These are phyloP conservation scores for Gymnocypris eckloni DNA, from an alignment of 2,797 vertebrate species.

Conservation along the genomic window DNA sequence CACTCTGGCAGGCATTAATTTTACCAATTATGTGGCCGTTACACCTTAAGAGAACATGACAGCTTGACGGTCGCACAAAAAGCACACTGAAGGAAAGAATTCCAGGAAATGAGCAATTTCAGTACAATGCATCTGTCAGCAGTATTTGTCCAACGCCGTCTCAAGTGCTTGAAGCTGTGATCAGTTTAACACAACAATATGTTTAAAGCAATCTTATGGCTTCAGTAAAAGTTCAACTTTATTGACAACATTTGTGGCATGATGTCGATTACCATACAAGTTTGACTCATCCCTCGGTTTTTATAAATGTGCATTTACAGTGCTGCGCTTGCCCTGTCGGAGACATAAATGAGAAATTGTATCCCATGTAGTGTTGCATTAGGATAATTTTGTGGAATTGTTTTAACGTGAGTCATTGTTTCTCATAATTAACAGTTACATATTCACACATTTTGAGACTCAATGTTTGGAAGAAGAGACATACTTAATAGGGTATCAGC, in stretches of 20 bases:
- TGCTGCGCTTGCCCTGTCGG: not conserved
- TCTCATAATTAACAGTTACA: not conserved
- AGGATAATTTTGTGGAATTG: not conserved
- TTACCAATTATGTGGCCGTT: constrained; percentile 22
- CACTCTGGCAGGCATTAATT: not conserved
- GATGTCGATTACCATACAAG: not conserved
- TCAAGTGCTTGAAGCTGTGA: constrained; percentile 8
- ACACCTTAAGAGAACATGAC: constrained; percentile 37
- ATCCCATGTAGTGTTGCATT: not conserved
- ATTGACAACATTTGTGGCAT: not conserved
- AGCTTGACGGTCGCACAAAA: constrained; percentile 46
- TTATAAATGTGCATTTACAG: not conserved
- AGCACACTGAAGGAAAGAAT: not conserved
- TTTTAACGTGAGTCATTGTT: not conserved
- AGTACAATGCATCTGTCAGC: constrained; percentile 9
- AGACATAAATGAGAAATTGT: not conserved
- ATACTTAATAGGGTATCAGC: constrained; percentile 8
- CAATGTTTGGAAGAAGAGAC: constrained; percentile 16
- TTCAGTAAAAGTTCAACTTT: not conserved
- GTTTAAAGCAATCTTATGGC: not conserved
- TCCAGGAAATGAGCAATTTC: constrained; percentile 10
- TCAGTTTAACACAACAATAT: not conserved
- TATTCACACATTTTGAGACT: not conserved
- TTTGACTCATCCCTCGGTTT: not conserved
- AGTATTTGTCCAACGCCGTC: not conserved